Conservation (phyloP, 2,888 invertebrate species). For the Synanthedon formicaeformis region DNA sequence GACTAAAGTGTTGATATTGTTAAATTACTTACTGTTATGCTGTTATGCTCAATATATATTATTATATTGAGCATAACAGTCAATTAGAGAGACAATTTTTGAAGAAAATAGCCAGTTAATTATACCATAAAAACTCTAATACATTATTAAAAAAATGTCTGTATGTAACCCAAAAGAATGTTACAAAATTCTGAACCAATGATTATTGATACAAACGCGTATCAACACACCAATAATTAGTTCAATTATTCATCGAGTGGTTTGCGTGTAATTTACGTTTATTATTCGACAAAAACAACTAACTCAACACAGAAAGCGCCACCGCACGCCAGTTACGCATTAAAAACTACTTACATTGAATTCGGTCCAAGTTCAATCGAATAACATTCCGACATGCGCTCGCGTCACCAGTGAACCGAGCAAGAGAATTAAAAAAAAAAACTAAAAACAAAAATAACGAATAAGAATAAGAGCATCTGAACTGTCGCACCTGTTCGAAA, state of each 20-base stretch:
- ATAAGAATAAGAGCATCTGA: constrained; percentile 1
- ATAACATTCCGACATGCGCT: constrained; percentile 16
- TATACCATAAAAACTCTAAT: too few species aligned
- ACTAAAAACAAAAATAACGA: constrained; percentile 5
- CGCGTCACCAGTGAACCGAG: constrained; percentile 12
- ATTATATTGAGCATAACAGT: too few species aligned
- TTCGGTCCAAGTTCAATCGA: constrained; percentile 46
- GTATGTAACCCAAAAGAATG: neutral
- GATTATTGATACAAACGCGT: neutral
- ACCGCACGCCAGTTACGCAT: constrained; percentile 25
- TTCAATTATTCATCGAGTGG: neutral
- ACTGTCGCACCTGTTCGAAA: constrained; percentile 8
- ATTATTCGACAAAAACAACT: constrained; percentile 2
- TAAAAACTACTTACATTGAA: constrained; percentile 39
- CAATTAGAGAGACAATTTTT: too few species aligned
- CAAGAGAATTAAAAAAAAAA: constrained; percentile 2
- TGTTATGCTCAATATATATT: too few species aligned
- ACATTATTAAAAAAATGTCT: neutral
- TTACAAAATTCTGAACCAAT: neutral
- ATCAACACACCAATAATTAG: neutral
- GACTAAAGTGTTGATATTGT: too few species aligned
- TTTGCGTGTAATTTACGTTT: neutral
- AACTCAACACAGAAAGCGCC: constrained; percentile 4
- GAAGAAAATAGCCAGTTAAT: too few species aligned
- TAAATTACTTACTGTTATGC: too few species aligned